phyloP scores from a whole-genome alignment of 2,888 invertebrate genomes.

The Aphidius colemani region DNA sequence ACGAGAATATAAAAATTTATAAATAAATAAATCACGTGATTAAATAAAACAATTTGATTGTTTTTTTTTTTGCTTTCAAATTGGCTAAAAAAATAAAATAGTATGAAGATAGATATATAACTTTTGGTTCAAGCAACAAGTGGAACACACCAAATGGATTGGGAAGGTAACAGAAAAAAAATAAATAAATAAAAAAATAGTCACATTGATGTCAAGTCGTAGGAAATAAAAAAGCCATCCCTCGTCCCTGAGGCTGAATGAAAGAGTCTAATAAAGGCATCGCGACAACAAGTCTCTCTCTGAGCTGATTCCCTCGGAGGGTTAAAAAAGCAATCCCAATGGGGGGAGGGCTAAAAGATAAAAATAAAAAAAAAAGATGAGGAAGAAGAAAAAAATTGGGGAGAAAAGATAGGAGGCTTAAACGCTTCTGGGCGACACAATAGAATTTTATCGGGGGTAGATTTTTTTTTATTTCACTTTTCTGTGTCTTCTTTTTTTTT shows the following conservation, averaged over 20 bases:
- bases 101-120: too few species aligned
- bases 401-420: slow-evolving; percentile 32
- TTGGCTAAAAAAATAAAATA: too few species aligned
- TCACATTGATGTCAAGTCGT: slow-evolving; percentile 47
- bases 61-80: too few species aligned
- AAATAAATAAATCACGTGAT: background rate
- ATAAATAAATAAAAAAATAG: slow-evolving; percentile 26
- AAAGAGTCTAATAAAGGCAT: slow-evolving; percentile 48
- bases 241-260: slow-evolving; percentile 25
- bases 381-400: slow-evolving; percentile 25
- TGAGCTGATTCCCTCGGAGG: slow-evolving; percentile 31
- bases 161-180: slow-evolving; percentile 10
- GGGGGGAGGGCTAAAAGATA: slow-evolving; percentile 7
- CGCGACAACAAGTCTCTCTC: slow-evolving; percentile 46
- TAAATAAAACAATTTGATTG: too few species aligned
- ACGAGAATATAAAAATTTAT: background rate
- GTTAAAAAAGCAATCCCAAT: background rate
- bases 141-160: slow-evolving; percentile 29
- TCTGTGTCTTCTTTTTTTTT: slow-evolving; percentile 18
- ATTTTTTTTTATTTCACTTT: slow-evolving; percentile 19
- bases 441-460: slow-evolving; percentile 36
- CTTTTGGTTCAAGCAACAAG: slow-evolving; percentile 30
- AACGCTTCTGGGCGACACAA: slow-evolving; percentile 41
- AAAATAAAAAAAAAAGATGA: slow-evolving; percentile 26
- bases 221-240: slow-evolving; percentile 59